Evolutionary conservation across 2,113 vertebrate species (phyloP).

Genomic region (Melanostigma gelatinosum): DNA sequence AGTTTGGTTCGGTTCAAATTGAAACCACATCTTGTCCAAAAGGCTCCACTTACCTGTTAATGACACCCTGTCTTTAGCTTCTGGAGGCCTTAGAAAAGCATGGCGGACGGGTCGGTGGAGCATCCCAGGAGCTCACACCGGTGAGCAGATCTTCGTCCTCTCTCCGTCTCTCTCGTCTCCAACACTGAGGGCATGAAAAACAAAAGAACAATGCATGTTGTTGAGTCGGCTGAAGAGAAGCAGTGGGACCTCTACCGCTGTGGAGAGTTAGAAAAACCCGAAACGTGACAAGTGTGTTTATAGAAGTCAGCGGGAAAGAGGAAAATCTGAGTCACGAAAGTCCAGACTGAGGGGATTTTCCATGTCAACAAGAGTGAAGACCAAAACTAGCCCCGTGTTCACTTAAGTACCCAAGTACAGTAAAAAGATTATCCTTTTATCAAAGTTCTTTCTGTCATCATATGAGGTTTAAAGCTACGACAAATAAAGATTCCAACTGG

Average conservation of each 20-base stretch:
- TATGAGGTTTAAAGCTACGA: neutral
- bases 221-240: conserved; percentile 59
- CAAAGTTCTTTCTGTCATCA: neutral
- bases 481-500: neutral
- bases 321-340: conserved; percentile 76
- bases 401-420: neutral
- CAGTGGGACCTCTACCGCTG: conserved; percentile 17
- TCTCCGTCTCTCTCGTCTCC: conserved; percentile 10
- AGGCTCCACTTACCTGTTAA: conserved; percentile 67
- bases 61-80: conserved; percentile 60
- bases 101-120: conserved; percentile 31
- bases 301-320: conserved; percentile 56
- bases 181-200: conserved; percentile 39
- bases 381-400: conserved; percentile 3
- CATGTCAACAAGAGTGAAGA: conserved; percentile 56
- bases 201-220: conserved; percentile 21
- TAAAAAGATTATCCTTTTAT: neutral
- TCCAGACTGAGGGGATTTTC: conserved; percentile 66
- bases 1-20: neutral
- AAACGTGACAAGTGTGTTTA: conserved; percentile 73
- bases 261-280: conserved; percentile 60
- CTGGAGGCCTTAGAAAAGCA: conserved; percentile 62
- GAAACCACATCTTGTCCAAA: neutral
- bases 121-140: conserved; percentile 64
- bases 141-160: conserved; percentile 41